Conservation (phyloP, 2,888 invertebrate species). For the Scaptomyza caliginosa region DNA sequence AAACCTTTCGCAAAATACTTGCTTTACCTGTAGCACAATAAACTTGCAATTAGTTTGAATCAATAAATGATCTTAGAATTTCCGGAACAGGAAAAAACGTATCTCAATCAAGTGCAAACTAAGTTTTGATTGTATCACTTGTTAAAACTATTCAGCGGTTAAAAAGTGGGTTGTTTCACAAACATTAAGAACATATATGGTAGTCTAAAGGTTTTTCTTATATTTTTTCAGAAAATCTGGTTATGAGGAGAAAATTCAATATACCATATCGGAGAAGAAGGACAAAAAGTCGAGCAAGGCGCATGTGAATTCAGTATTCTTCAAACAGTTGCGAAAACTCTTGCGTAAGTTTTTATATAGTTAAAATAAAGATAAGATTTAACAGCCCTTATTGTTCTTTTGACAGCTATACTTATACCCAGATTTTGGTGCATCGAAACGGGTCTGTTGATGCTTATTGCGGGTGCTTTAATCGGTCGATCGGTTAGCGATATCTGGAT, state of each 20-base stretch:
- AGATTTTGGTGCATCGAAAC: conserved; percentile 91
- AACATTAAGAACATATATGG: too few relatives aligned
- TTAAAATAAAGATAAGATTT: too few relatives aligned
- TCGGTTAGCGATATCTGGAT: conserved; percentile 99
- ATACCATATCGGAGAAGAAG: conserved; percentile 90
- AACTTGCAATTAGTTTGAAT: too few relatives aligned
- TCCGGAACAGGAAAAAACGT: too few relatives aligned
- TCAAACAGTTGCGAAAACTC: conserved; percentile 88
- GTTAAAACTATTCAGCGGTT: too few relatives aligned
- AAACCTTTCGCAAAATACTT: not conserved
- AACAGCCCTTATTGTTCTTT: not conserved
- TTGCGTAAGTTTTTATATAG: conserved; percentile 85
- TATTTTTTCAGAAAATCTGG: conserved; percentile 84
- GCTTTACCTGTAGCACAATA: not conserved
- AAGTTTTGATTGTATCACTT: too few relatives aligned
- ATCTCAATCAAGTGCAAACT: too few relatives aligned
- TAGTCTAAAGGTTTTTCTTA: not conserved
- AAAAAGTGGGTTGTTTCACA: too few relatives aligned
- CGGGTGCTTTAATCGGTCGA: conserved; percentile 91
- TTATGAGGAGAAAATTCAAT: conserved; percentile 90
- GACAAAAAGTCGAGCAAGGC: conserved; percentile 87
- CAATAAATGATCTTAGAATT: too few relatives aligned
- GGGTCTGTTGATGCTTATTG: conserved; percentile 90
- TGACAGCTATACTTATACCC: conserved; percentile 90
- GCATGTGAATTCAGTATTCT: conserved; percentile 90